Evolutionary conservation across 2,888 invertebrate species (phyloP).

Genomic region (Tortrix viridana): DNA sequence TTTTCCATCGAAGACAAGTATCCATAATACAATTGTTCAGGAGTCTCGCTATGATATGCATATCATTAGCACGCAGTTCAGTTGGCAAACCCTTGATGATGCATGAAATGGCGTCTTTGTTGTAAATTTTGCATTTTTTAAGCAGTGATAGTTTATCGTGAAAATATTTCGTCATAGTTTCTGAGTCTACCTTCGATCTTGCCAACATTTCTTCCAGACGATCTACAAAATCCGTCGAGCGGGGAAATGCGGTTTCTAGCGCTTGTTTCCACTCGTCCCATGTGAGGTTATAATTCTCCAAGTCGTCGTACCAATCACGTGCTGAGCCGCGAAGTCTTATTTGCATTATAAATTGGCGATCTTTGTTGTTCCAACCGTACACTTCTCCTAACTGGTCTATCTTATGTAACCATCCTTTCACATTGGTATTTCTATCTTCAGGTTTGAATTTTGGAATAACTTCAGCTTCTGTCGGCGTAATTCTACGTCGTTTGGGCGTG

Average conservation of each 20-base stretch:
- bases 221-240: slow-evolving; percentile 10
- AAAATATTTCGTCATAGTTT: no score
- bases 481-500: no score
- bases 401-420: no score
- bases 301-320: slow-evolving; percentile 14
- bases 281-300: slow-evolving; percentile 3
- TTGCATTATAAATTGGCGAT: no score
- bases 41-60: no score
- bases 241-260: slow-evolving; percentile 4
- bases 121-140: slow-evolving; percentile 4
- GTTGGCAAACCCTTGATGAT: slow-evolving; percentile 6
- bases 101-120: slow-evolving; percentile 5
- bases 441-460: no score
- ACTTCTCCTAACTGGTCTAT: no score
- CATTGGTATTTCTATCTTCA: no score
- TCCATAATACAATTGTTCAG: slow-evolving; percentile 9
- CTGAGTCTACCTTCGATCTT: not conserved
- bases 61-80: no score
- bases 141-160: slow-evolving; percentile 8
- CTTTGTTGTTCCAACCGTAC: not conserved
- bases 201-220: slow-evolving; percentile 35
- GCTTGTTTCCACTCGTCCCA: slow-evolving; percentile 1
- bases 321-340: no score
- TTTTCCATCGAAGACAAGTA: slow-evolving; percentile 2
- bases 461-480: no score